phyloP scores from a whole-genome alignment of 2,113 vertebrate species.

The Capra hircus region DNA sequence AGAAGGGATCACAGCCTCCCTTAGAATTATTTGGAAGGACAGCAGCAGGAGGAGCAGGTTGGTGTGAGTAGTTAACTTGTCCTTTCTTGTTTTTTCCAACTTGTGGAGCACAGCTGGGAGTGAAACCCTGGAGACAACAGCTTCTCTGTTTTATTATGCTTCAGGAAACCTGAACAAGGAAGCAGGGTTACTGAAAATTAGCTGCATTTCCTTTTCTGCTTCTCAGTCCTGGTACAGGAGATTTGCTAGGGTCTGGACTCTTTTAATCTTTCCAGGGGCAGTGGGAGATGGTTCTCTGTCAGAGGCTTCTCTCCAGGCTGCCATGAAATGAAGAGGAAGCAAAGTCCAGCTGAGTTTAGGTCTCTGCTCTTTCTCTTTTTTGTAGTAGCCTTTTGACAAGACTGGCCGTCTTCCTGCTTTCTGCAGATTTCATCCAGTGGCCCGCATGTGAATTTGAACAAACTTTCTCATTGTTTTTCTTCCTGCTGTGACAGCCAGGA shows the following conservation, averaged over 20 bases:
- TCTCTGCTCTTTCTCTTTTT: background rate
- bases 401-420: background rate
- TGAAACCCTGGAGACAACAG: background rate
- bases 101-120: slow-evolving; percentile 43
- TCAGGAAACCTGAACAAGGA: slow-evolving; percentile 10
- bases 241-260: background rate
- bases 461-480: slow-evolving; percentile 43
- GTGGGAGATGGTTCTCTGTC: background rate
- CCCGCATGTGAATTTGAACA: background rate
- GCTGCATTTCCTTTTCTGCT: background rate
- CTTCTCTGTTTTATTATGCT: slow-evolving; percentile 31
- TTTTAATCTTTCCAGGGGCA: slow-evolving; percentile 35
- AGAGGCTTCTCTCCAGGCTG: slow-evolving; percentile 12
- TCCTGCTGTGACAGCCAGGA: background rate
- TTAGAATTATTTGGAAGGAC: slow-evolving; percentile 26
- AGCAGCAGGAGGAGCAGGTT: background rate
- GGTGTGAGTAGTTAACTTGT: slow-evolving; percentile 5
- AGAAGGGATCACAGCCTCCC: background rate
- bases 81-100: slow-evolving; percentile 44
- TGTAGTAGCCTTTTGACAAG: background rate
- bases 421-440: slow-evolving; percentile 33
- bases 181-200: slow-evolving; percentile 24
- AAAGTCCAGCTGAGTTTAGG: background rate
- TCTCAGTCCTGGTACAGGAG: background rate
- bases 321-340: slow-evolving; percentile 26